Conservation (phyloP, 2,113 vertebrate species). For the Zosterops lateralis region DNA sequence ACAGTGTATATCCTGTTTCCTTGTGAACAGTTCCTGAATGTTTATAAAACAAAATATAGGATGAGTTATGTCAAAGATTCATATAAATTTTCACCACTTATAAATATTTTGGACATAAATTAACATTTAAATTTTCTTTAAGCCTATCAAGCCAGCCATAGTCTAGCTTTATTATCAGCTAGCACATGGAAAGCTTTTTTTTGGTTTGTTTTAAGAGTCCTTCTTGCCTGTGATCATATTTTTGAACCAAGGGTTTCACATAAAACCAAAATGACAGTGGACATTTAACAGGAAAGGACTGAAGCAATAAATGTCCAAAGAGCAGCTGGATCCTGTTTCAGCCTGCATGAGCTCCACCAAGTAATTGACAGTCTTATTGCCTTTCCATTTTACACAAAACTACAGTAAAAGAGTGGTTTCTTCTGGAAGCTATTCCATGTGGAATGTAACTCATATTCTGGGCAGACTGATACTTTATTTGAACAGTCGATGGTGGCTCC, state of each 20-base stretch:
- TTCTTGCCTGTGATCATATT: conserved; percentile 26
- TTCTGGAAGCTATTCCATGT: conserved; percentile 32
- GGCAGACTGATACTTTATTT: neutral
- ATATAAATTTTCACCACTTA: conserved; percentile 34
- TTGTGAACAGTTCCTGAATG: neutral
- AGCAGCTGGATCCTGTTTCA: conserved; percentile 64
- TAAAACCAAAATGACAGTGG: conserved; percentile 59
- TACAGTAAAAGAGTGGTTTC: conserved; percentile 17
- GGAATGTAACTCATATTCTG: neutral
- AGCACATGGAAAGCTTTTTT: neutral
- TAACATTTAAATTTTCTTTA: conserved; percentile 19
- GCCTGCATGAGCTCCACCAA: conserved; percentile 16
- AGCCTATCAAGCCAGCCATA: neutral
- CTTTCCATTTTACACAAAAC: conserved; percentile 41
- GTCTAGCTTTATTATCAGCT: neutral
- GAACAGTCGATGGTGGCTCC: neutral
- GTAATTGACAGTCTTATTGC: conserved; percentile 55
- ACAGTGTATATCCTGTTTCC: conserved; percentile 45
- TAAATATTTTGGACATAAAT: conserved; percentile 52
- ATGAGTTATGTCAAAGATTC: conserved; percentile 23
- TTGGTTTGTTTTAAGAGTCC: neutral
- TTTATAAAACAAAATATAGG: conserved; percentile 60
- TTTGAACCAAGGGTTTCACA: conserved; percentile 35
- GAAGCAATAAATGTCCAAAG: conserved; percentile 60
- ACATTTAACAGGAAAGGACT: conserved; percentile 57